Percentiles rank a stretch among this genome's conserved stretches.
Conservation (phyloP, 1,140 invertebrate genomes). For the Heliothis subflexa region DNA sequence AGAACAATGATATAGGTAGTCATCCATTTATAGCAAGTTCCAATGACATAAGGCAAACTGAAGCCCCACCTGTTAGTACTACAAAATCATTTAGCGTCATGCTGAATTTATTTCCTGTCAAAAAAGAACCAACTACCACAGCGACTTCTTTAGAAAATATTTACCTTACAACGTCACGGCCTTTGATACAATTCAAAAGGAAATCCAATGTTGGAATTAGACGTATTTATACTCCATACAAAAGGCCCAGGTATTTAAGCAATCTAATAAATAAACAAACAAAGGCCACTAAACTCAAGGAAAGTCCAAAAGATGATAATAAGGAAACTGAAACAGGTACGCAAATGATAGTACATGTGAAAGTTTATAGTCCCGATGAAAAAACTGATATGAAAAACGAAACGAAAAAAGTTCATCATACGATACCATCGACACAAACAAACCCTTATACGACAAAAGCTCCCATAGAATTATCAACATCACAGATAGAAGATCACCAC, state of each 20-base stretch:
- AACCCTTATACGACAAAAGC: conserved; percentile 49
- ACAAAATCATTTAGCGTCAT: conserved; percentile 68
- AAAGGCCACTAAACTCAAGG: background rate
- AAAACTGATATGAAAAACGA: conserved; percentile 43
- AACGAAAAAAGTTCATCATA: conserved; percentile 27
- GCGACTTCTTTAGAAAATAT: conserved; percentile 60
- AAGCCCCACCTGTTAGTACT: conserved; percentile 49
- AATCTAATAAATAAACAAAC: conserved; percentile 42
- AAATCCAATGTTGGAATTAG: conserved; percentile 63
- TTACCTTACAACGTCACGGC: conserved; percentile 71
- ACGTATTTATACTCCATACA: conserved; percentile 56
- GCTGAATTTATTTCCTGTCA: conserved; percentile 66
- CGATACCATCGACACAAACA: conserved; percentile 23
- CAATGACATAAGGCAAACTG: conserved; percentile 39
- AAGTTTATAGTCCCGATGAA: conserved; percentile 61
- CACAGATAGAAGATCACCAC: conserved; percentile 75
- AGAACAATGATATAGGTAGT: conserved; percentile 23
- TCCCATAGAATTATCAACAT: conserved; percentile 56
- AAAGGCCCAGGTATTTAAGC: conserved; percentile 53
- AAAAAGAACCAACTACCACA: conserved; percentile 39
- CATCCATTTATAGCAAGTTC: conserved; percentile 33
- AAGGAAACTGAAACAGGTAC: conserved; percentile 35
- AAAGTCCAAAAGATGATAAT: conserved; percentile 17
- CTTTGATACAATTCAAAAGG: conserved; percentile 70
- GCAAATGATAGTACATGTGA: conserved; percentile 67